Evolutionary conservation across 2,113 vertebrate genomes (phyloP), one percentile per base, ranked within the genome.

Genomic region (Pao palembangensis): DNA sequence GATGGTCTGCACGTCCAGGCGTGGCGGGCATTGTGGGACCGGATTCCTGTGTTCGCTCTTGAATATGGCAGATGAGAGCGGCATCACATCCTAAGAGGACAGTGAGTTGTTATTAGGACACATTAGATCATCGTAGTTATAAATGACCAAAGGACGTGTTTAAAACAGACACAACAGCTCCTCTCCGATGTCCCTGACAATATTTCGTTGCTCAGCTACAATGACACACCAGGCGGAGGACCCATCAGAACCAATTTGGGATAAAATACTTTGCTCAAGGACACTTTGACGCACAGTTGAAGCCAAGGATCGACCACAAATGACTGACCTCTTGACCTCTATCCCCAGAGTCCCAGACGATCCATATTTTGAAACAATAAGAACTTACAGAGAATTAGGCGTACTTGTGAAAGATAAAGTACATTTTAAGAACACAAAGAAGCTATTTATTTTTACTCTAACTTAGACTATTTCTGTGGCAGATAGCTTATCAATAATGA

Each of bases 21-120:
- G 90, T 3, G 95, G 95, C 0, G 96, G 96, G 65, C 96, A 99
- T 86, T 95, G 94, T 0, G 96, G 96, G 76, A 94, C 79, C 1
- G 94, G 95, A 83, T 98, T 98, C 83, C 88, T 93, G 61, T 93
- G 93, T 81, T 98, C 94, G 51, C 96, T 98, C 80, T 94, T 96
- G 76, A 99, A 99, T 75, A 99, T 95, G 80, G 94, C 96, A 4
- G 95, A 94, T 0, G 96, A 99, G 74, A 99, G 87, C 15, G 96
- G 95, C 96, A 99, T 96, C 8, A 94, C 92, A 23, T 95, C 95
- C 96, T 98, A 83, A 68, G 74, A 55, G 18, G 10, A 57, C 2
- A 51, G 14, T 15, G 0, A 23, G 13, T 31, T 23, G 51, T 12
- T 10, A 50, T 46, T 8, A 38, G 34, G 34, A 17, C 4, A 17